These are phyloP conservation scores for Pandemis heparana DNA, from an alignment of 2,888 invertebrate species.

Conservation along the genomic window DNA sequence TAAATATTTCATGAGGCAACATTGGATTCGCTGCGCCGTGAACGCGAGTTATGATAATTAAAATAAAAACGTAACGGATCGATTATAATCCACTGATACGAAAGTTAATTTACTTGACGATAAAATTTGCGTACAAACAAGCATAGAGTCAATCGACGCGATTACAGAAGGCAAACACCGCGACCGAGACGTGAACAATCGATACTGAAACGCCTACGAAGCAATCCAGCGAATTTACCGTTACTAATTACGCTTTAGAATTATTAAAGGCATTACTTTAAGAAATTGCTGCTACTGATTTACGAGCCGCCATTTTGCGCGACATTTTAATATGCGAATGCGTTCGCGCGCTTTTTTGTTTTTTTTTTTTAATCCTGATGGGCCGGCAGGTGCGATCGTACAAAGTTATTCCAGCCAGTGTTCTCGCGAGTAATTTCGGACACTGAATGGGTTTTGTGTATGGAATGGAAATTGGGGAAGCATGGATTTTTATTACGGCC, in stretches of 20 bases:
- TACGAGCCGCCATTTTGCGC: conserved; percentile 77
- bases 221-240: conserved; percentile 69
- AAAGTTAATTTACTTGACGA: conserved; percentile 56
- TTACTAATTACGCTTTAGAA: conserved; percentile 81
- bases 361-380: conserved; percentile 69
- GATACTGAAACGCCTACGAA: conserved; percentile 50
- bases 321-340: conserved; percentile 80
- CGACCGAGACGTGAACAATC: conserved; percentile 54
- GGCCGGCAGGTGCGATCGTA: conserved; percentile 72
- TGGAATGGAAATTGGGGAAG: conserved; percentile 63
- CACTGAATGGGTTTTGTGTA: conserved; percentile 68
- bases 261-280: conserved; percentile 75
- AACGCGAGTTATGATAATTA: conserved; percentile 45
- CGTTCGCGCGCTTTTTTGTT: conserved; percentile 67
- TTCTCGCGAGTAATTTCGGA: conserved; percentile 68
- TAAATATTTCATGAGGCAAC: conserved; percentile 18
- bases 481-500: conserved; percentile 59
- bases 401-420: conserved; percentile 66
- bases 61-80: conserved; percentile 63
- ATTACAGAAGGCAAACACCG: conserved; percentile 47
- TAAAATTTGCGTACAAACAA: conserved; percentile 54
- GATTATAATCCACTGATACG: conserved; percentile 58
- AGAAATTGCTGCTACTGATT: conserved; percentile 80
- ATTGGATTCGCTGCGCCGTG: conserved; percentile 35
- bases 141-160: conserved; percentile 50